Percentiles rank a stretch among this genome's conserved stretches.
These are phyloP conservation scores for Sphenodon punctatus DNA, from an alignment of 2,797 vertebrate species.

Conservation along the genomic window DNA sequence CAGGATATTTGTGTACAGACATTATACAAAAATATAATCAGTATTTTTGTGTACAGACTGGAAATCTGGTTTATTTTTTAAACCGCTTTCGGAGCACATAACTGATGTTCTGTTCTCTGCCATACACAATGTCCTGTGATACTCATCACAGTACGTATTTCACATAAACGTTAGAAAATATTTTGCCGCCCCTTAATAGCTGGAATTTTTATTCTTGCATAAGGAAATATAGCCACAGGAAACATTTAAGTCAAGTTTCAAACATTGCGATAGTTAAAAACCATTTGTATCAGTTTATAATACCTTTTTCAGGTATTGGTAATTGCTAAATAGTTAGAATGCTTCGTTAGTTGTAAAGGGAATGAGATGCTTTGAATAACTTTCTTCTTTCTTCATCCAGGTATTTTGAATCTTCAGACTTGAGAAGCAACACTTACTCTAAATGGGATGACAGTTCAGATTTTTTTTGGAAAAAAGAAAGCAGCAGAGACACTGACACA, in stretches of 20 bases:
- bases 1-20: too few relatives aligned
- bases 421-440: constrained; percentile 76
- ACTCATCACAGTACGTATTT: not conserved
- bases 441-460: constrained; percentile 83
- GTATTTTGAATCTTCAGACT: constrained; percentile 79
- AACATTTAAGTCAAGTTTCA: not conserved
- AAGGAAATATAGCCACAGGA: not conserved
- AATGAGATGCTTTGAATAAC: too few relatives aligned
- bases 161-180: not conserved
- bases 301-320: not conserved
- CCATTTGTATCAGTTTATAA: not conserved
- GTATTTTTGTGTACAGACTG: not conserved
- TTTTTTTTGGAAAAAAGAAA: constrained; percentile 85
- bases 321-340: not conserved
- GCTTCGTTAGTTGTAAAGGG: too few relatives aligned
- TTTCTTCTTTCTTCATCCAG: constrained; percentile 49
- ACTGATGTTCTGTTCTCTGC: not conserved
- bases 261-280: too few relatives aligned
- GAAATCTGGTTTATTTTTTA: not conserved
- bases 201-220: not conserved
- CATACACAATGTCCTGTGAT: not conserved
- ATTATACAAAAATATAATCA: too few relatives aligned
- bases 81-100: not conserved
- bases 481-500: constrained; percentile 78
- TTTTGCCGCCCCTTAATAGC: not conserved